Conservation (phyloP, 2,888 invertebrate genomes). For the Temnothorax unifasciatus region DNA sequence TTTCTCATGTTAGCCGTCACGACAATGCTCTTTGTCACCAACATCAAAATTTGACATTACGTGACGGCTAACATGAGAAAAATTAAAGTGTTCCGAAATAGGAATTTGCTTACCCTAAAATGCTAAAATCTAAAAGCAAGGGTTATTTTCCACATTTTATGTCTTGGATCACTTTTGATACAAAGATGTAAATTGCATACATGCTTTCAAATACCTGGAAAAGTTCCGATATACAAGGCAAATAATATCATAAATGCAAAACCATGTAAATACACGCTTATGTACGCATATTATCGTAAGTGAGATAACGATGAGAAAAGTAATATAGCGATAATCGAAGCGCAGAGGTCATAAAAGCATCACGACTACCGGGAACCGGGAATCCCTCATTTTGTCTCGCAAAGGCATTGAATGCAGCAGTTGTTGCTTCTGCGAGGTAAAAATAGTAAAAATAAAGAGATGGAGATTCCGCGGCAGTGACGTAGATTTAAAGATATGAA, state of each 20-base stretch:
- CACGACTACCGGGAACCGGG: not conserved
- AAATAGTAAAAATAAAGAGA: constrained; percentile 1
- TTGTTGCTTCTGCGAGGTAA: not conserved
- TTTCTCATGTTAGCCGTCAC: too few relatives aligned
- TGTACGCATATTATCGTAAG: not conserved
- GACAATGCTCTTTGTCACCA: too few relatives aligned
- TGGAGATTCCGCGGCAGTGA: not conserved
- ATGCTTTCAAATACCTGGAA: not conserved
- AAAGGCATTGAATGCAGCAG: not conserved
- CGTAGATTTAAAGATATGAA: not conserved
- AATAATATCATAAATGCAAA: not conserved
- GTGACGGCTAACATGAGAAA: too few relatives aligned
- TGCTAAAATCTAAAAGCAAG: not conserved
- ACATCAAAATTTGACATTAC: too few relatives aligned
- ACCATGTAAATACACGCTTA: not conserved
- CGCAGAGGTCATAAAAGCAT: constrained; percentile 9
- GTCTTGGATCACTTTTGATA: not conserved
- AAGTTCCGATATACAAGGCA: not conserved
- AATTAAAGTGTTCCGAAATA: too few relatives aligned
- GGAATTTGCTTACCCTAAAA: not conserved
- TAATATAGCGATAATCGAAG: constrained; percentile 6
- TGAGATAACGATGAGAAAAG: constrained; percentile 33
- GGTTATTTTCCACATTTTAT: not conserved
- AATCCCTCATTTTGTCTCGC: not conserved
- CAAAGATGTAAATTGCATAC: not conserved